Conservation (phyloP, 1,140 invertebrate species). For the Rhagoletis zephyria region DNA sequence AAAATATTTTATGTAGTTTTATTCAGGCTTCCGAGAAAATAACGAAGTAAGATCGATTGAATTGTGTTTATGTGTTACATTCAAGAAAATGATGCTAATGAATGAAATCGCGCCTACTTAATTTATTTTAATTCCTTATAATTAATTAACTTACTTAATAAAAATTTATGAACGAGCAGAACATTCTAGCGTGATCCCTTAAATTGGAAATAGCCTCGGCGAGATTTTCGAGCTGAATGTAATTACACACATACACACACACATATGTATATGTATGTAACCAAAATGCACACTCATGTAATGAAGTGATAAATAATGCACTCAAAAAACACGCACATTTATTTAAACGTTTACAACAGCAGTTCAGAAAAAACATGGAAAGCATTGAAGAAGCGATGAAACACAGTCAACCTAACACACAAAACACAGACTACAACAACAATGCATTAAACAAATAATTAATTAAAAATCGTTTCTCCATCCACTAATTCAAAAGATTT, state of each 20-base stretch:
- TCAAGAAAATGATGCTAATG: neutral
- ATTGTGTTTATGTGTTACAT: too few species aligned
- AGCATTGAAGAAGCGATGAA: neutral
- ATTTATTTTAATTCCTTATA: neutral
- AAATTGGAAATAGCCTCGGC: too few species aligned
- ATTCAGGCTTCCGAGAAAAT: constrained; percentile 3
- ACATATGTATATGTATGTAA: too few species aligned
- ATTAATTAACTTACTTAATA: too few species aligned
- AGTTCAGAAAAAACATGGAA: too few species aligned
- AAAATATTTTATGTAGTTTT: too few species aligned
- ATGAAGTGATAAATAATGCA: neutral
- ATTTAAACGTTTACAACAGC: too few species aligned
- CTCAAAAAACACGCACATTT: neutral
- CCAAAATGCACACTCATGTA: neutral
- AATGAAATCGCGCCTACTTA: neutral
- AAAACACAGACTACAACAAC: neutral
- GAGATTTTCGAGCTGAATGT: too few species aligned
- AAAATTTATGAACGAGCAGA: too few species aligned
- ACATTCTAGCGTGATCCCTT: too few species aligned
- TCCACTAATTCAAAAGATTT: neutral
- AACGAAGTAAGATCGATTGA: neutral
- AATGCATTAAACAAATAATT: neutral
- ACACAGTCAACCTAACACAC: neutral
- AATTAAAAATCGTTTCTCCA: neutral
- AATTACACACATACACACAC: too few species aligned